Evolutionary conservation across 2,797 vertebrate species (phyloP).

Genomic region (Liasis olivaceus): DNA sequence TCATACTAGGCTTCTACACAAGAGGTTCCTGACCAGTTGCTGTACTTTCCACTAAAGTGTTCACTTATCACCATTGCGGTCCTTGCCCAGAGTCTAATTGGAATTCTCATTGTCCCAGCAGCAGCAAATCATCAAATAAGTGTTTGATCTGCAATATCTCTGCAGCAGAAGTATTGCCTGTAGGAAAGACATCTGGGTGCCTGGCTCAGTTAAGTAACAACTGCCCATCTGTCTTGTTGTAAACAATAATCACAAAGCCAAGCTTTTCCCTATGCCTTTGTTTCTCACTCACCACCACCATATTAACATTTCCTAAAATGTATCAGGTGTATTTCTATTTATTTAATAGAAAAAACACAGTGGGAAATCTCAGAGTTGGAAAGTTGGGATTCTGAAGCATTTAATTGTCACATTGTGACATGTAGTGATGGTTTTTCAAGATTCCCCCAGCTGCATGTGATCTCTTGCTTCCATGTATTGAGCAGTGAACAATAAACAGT

Average conservation of each 20-base stretch:
- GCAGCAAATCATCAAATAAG: background rate
- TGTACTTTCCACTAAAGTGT: background rate
- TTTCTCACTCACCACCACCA: background rate
- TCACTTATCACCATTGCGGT: background rate
- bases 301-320: background rate
- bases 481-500: conserved; percentile 58
- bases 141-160: background rate
- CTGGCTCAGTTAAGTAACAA: background rate
- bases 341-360: background rate
- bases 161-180: background rate
- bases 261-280: background rate
- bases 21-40: background rate
- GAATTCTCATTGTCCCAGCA: background rate
- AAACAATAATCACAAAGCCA: background rate
- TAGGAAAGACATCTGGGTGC: background rate
- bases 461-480: conserved; percentile 38
- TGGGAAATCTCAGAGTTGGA: conserved; percentile 30
- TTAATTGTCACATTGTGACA: conserved; percentile 24
- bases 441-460: conserved; percentile 39
- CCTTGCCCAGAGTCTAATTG: background rate
- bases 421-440: conserved; percentile 1
- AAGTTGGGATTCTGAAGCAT: conserved; percentile 33
- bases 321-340: background rate
- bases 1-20: background rate
- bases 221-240: background rate